Base-by-base conservation (phyloP, 2,888 invertebrate genomes). In the Protonemura montana region DNA sequence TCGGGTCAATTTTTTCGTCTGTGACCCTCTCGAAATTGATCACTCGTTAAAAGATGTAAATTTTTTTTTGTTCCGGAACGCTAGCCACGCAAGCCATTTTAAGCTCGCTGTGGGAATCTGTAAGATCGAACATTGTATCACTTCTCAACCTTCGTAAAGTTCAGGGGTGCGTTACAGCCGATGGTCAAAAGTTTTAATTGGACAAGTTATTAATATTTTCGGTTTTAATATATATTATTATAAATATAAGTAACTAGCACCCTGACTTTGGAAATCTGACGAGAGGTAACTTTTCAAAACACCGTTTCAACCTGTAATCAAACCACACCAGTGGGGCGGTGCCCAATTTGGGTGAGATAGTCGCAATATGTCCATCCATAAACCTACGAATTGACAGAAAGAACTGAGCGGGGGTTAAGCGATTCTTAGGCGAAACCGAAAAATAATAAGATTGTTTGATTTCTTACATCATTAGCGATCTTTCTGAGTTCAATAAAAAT, bases 1-100 rank as follows among this genome's bases (percentile, higher is more conserved):
- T 83, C 82, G 41, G 82, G 82, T 41, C 82, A 83, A 76, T 83
- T 41, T 83, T 41, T 83, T 83, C 82, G 26, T 41, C 30, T n/a
- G 35, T 83, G 82, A 83, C 82, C 82, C 82, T 83, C 59, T 59
- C 59, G 59, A 59, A 21, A 21, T 21, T 59, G 21, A 59, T 59
- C 59, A 59, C 59, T 59, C 59, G 59, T 59, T 21, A 10, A 35
- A 59, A 59, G 59, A 59, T 59, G 59, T 59, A 59, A 10, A 59
- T 59, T 59, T 59, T 59, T 59, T 59, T 59, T 10, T 59, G 59
- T 10, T 59, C 59, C 59, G 59, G 59, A 59, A 59, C 59, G 21
- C 59, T 16, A 59, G 59, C 59, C n/a, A 35, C 35, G 10, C 35
- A 59, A 13, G 59, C 59, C 59, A 59, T 59, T 59, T 59, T 59